These are phyloP conservation scores for Prochilodus magdalenae DNA, from an alignment of 2,113 vertebrate species.

Conservation along the genomic window DNA sequence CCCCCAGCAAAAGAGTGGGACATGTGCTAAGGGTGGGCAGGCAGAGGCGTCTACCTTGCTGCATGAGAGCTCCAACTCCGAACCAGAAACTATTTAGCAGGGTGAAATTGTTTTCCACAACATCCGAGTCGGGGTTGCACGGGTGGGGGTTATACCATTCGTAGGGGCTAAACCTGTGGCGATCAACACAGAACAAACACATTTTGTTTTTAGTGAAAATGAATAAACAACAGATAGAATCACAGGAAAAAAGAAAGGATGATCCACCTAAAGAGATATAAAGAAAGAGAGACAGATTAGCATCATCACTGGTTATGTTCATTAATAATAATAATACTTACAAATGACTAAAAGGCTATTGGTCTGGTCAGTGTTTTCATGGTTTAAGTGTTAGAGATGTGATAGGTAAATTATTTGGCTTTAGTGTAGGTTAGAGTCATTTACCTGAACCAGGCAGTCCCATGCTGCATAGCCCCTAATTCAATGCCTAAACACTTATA, in stretches of 20 bases:
- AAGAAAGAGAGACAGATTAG: constrained; percentile 68
- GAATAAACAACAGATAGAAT: constrained; percentile 25
- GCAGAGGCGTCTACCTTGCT: constrained; percentile 99
- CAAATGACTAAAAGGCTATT: background rate
- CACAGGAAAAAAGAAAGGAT: constrained; percentile 26
- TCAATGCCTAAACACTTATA: background rate
- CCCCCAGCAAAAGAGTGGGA: constrained; percentile 99
- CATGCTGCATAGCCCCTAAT: background rate
- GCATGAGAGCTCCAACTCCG: constrained; percentile 99
- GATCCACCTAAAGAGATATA: constrained; percentile 70
- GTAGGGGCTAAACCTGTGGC: constrained; percentile 99
- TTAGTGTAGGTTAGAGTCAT: constrained; percentile 19
- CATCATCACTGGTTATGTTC: constrained; percentile 17
- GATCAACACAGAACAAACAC: constrained; percentile 84
- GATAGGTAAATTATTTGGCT: background rate
- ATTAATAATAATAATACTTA: background rate
- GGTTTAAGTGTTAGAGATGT: constrained; percentile 36
- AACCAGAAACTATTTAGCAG: constrained; percentile 99
- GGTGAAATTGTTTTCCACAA: constrained; percentile 99
- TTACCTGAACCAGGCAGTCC: background rate
- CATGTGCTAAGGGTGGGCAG: constrained; percentile 85
- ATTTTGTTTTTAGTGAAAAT: constrained; percentile 50
- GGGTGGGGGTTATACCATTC: constrained; percentile 99
- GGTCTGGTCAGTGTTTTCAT: background rate
- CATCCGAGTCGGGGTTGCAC: constrained; percentile 99